Evolutionary conservation across 2,888 invertebrate species (phyloP).

Genomic region (Hyposoter didymator): DNA sequence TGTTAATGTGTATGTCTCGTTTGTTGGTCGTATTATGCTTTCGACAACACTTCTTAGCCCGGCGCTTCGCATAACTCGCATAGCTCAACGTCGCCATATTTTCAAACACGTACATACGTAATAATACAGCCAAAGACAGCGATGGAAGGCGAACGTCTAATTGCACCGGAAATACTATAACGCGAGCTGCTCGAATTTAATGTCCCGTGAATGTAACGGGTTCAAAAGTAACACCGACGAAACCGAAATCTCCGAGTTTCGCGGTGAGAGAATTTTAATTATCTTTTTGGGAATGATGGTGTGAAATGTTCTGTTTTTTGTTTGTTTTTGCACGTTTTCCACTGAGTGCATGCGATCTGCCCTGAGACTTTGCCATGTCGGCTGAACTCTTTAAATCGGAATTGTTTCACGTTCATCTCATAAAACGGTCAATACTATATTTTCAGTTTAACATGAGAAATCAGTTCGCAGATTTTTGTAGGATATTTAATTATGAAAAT

Average conservation of each 20-base stretch:
- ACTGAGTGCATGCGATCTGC: no score
- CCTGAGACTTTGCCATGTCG: no score
- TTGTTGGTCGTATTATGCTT: slow-evolving; percentile 33
- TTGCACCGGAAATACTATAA: slow-evolving; percentile 69
- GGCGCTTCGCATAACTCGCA: slow-evolving; percentile 65
- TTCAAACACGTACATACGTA: slow-evolving; percentile 35
- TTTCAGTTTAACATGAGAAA: no score
- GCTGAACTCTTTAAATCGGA: no score
- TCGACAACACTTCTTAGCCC: slow-evolving; percentile 42
- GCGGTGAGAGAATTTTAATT: not conserved
- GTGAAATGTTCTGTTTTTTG: not conserved
- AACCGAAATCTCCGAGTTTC: slow-evolving; percentile 13
- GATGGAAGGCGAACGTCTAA: slow-evolving; percentile 49
- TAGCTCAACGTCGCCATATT: slow-evolving; percentile 57
- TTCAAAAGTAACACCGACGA: slow-evolving; percentile 28
- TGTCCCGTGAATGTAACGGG: slow-evolving; percentile 72
- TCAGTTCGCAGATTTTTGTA: no score
- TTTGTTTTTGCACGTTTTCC: no score
- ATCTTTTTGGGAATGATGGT: not conserved
- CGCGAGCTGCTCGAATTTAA: slow-evolving; percentile 70
- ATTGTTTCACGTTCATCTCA: no score
- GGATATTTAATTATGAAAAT: no score
- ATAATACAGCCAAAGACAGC: slow-evolving; percentile 15
- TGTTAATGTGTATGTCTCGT: not conserved
- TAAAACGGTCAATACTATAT: no score